Evolutionary conservation across 1,140 invertebrate genomes (phyloP).

Genomic region (Glomeris maerens): DNA sequence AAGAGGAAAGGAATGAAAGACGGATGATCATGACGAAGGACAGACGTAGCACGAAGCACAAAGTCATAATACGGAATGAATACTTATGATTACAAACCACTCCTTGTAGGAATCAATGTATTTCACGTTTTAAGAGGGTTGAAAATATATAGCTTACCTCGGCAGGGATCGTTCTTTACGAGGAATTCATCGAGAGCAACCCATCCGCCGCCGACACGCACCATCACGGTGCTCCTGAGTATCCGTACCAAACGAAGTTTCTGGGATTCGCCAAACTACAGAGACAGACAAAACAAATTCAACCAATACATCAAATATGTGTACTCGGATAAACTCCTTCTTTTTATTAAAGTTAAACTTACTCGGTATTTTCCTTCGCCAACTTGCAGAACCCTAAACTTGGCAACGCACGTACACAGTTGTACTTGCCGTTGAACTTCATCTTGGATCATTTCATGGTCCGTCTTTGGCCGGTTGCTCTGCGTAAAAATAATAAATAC

Average conservation of each 20-base stretch:
- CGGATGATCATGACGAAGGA: slow-evolving; percentile 18
- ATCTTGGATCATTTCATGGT: slow-evolving; percentile 91
- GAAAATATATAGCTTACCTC: slow-evolving; percentile 53
- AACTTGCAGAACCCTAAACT: slow-evolving; percentile 96
- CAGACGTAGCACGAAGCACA: slow-evolving; percentile 13
- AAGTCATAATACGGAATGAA: background rate
- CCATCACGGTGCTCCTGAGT: slow-evolving; percentile 96
- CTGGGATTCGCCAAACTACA: slow-evolving; percentile 94
- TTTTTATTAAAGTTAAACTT: slow-evolving; percentile 31
- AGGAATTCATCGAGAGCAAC: slow-evolving; percentile 97
- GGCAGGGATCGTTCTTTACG: slow-evolving; percentile 97
- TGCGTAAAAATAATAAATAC: slow-evolving; percentile 24
- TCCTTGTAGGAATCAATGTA: too few species aligned
- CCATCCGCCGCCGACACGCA: slow-evolving; percentile 98
- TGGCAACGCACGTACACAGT: slow-evolving; percentile 90
- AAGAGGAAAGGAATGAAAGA: slow-evolving; percentile 19
- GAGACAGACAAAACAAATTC: slow-evolving; percentile 21
- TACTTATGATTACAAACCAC: background rate
- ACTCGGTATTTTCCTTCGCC: slow-evolving; percentile 98
- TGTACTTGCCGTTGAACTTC: slow-evolving; percentile 86
- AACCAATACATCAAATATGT: slow-evolving; percentile 13
- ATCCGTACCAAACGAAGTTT: slow-evolving; percentile 95
- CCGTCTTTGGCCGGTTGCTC: slow-evolving; percentile 55
- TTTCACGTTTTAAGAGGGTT: background rate
- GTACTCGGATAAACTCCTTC: background rate